A percentile compares a stretch with the other conserved stretches of the same genome.
Conservation (phyloP, 2,113 vertebrate species). For the Poeciliopsis prolifica region DNA sequence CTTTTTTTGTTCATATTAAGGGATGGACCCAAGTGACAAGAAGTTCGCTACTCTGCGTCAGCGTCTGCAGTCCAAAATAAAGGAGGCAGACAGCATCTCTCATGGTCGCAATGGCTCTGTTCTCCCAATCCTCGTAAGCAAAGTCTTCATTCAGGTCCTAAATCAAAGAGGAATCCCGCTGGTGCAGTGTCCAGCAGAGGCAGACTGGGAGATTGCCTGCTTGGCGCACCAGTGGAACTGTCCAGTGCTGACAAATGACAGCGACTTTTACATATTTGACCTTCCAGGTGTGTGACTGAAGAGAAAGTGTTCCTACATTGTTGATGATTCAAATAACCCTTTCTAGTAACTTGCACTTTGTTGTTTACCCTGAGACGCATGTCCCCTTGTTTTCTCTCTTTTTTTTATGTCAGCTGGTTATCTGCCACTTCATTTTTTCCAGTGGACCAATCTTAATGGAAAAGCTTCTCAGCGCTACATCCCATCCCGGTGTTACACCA, state of each 20-base stretch:
- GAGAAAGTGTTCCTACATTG: neutral
- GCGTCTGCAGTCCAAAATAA: conserved; percentile 85
- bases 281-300: conserved; percentile 79
- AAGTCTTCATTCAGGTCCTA: conserved; percentile 88
- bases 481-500: conserved; percentile 82
- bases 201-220: conserved; percentile 90
- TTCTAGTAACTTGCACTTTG: conserved; percentile 2
- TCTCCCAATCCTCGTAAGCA: conserved; percentile 84
- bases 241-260: conserved; percentile 90
- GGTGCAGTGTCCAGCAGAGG: conserved; percentile 89
- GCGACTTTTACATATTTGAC: conserved; percentile 94
- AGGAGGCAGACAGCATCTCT: conserved; percentile 79
- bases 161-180: conserved; percentile 80
- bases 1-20: conserved; percentile 46
- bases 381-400: conserved; percentile 13
- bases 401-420: conserved; percentile 79
- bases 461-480: conserved; percentile 78
- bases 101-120: conserved; percentile 78
- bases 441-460: conserved; percentile 81
- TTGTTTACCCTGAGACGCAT: neutral
- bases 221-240: conserved; percentile 91
- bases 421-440: conserved; percentile 85
- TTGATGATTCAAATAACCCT: neutral
- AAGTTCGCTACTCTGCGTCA: conserved; percentile 85
- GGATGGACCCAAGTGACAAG: conserved; percentile 87